These are phyloP conservation scores for Greenwoodochromis staneri DNA, from an alignment of 2,113 vertebrate species.

Conservation along the genomic window DNA sequence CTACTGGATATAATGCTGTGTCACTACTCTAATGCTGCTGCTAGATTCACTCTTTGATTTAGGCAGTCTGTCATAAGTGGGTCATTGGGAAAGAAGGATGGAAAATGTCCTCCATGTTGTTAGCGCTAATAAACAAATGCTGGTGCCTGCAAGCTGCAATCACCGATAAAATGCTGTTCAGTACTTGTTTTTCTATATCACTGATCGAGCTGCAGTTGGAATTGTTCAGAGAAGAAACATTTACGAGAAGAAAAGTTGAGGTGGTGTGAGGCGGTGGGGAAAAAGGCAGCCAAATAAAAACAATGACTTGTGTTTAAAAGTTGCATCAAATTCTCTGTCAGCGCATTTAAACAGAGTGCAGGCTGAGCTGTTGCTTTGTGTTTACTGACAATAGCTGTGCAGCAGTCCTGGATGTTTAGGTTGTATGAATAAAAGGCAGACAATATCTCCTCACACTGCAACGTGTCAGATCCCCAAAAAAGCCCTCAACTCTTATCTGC, in stretches of 20 bases:
- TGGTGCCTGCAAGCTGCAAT: neutral
- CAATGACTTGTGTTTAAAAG: slow-evolving; percentile 10
- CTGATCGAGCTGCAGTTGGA: neutral
- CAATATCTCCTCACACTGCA: slow-evolving; percentile 13
- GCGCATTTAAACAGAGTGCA: neutral
- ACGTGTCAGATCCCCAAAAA: slow-evolving; percentile 29
- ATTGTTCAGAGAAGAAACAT: neutral
- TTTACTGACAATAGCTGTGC: slow-evolving; percentile 3
- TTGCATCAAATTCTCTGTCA: neutral
- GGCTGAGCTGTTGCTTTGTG: neutral
- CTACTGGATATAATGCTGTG: neutral
- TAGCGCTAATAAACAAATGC: neutral
- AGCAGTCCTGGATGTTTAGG: neutral
- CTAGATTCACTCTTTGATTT: neutral
- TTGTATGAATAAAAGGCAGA: slow-evolving; percentile 14
- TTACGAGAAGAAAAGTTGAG: neutral
- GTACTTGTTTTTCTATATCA: neutral
- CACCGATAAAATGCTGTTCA: neutral
- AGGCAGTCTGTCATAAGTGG: neutral
- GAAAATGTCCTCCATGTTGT: neutral
- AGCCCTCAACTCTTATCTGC: slow-evolving; percentile 36
- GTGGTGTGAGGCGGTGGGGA: neutral
- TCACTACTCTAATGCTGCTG: neutral
- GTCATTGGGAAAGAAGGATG: neutral
- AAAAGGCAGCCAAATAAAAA: neutral